Base-by-base conservation (phyloP, 2,113 vertebrate genomes). In the Cottus gobio region DNA sequence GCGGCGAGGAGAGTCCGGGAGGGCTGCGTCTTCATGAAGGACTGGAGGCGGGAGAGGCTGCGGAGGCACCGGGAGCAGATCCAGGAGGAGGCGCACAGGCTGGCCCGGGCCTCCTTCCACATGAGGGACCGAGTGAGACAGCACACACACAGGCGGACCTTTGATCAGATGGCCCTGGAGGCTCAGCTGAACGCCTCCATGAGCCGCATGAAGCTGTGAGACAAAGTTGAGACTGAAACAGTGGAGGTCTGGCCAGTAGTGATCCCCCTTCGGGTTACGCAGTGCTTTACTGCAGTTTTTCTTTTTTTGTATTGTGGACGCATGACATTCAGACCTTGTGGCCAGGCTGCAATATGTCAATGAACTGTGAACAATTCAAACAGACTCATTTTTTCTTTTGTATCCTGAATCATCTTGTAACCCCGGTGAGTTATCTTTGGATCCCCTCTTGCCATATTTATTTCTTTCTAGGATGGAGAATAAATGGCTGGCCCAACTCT, bases 41-140 rank as follows among this genome's bases (percentile, higher is more conserved):
- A 95, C 24, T 80, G 75, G 83, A 93, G 85, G 78, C 87, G 88
- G 36, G 90, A 93, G 82, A 87, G 84, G 77, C 83, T 96, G 60
- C 79, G 79, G 13, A 82, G 56, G n/a, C 90, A 92, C 52, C 89
- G 90, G 4, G 93, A 93, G 12, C 90, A 92, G 34, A 75, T 86
- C 1, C 89, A 90, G 30, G 89, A 94, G 84, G 92, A 93, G 66
- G 92, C 92, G 3, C 92, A 88, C 9, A 91, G 85, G 69, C 83
- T 85, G 71, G 90, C 92, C 0, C 56, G 48, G 11, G 90, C 94
- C 63, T 94, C 94, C 57, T 94, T 91, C 75, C 89, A 93, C 46
- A 82, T 95, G 91, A 93, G 94, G 79, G 94, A 96, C 36, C 48
- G 79, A 7, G 90, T 88, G 67, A 90, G 91, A 42, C 83, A 92